A percentile compares a stretch with the other conserved stretches of the same genome.
phyloP scores from a whole-genome alignment of 2,888 invertebrate genomes.

The Drosophila austrosaltans region DNA sequence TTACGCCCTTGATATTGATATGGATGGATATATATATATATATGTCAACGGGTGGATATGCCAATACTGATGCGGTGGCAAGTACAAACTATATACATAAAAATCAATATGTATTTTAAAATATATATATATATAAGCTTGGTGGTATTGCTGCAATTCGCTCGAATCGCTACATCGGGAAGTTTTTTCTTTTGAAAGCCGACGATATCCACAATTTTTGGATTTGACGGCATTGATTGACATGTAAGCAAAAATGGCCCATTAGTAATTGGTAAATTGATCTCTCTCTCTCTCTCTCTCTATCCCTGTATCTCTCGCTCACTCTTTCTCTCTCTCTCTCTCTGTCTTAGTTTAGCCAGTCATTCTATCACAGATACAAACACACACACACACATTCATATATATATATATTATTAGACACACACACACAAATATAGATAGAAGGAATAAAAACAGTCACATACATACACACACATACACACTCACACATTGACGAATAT shows the following conservation, averaged over 20 bases:
- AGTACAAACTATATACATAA: neutral
- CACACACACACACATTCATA: neutral
- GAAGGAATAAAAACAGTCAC: neutral
- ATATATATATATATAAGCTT: neutral
- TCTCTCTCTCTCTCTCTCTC: neutral
- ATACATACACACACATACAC: neutral
- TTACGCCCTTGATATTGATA: neutral
- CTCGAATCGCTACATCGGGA: constrained; percentile 5
- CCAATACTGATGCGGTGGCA: constrained; percentile 2
- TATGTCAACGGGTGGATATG: constrained; percentile 1
- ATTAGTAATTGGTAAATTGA: constrained; percentile 7
- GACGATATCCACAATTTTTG: neutral
- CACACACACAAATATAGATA: neutral
- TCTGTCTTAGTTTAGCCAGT: constrained; percentile 6
- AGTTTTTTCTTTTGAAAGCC: constrained; percentile 2
- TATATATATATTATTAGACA: neutral
- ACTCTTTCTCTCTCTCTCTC: neutral
- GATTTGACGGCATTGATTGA: constrained; percentile 1
- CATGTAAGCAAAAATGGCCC: constrained; percentile 7
- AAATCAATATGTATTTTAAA: neutral
- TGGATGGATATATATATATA: constrained; percentile 9
- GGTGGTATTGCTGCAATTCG: constrained; percentile 5
- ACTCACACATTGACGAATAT: constrained; percentile 7
- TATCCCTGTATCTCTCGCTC: neutral
- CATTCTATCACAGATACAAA: neutral